Evolutionary conservation across 2,113 vertebrate genomes (phyloP), one percentile per base, ranked within the genome.

Genomic region (Gallinago jamesoni): DNA sequence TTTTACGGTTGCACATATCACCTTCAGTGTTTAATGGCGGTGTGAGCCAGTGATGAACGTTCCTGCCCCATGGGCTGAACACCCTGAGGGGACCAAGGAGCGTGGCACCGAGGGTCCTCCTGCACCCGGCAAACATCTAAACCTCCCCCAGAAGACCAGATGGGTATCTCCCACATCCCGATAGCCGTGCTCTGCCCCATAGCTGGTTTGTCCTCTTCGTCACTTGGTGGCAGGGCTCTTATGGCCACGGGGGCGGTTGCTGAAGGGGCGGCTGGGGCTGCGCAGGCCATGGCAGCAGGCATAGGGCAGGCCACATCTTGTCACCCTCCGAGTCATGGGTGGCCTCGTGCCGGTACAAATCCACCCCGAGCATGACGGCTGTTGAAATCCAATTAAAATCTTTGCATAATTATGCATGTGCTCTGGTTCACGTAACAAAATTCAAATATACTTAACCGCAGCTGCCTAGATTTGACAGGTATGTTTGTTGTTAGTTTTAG

Each of bases 321-420:
- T 53, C 86, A 63, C 76, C 41, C 41, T 45, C 2, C 52, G 88
- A 90, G 76, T 92, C 84, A 72, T 6, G 16, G 47, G 47, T 70
- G 72, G 69, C 79, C 59, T 50, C 14, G 9, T 85, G 45, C 86
- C 41, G 47, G 31, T 90, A 25, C 48, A 81, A 30, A 93, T 84
- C 80, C 86, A 82, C 80, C 60, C 72, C 37, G 89, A 79, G 73
- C 56, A 9, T 19, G 73, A 77, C 5, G 20, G 62, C 43, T 82
- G 56, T 87, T 84, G 92, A 95, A 96, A 94, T 87, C 76, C 80
- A 91, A 14, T 95, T 94, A 93, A 91, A 93, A 84, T 90, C 76
- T 93, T 92, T 87, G 80, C 86, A 76, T 95, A 89, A 90, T 92
- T 90, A 84, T 68, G 45, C 73, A 10, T 53, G 69, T 72, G 92